Evolutionary conservation across 2,113 vertebrate species (phyloP).

Genomic region (Hemibagrus wyckioides): DNA sequence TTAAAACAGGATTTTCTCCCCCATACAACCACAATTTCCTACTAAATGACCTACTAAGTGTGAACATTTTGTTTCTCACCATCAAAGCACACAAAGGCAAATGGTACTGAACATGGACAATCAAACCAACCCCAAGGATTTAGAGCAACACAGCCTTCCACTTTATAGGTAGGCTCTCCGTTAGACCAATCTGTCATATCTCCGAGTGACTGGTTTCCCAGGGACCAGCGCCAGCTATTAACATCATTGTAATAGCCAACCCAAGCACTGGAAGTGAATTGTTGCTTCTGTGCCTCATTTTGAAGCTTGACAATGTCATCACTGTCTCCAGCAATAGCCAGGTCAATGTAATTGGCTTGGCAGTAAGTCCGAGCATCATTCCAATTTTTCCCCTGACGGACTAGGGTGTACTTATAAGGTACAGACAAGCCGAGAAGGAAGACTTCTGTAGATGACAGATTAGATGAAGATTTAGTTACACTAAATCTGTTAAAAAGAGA

Average conservation of each 20-base stretch:
- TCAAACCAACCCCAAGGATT: background rate
- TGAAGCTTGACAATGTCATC: background rate
- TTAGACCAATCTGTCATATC: background rate
- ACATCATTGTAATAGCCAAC: background rate
- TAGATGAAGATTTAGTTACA: background rate
- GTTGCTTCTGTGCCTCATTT: background rate
- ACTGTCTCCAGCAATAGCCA: background rate
- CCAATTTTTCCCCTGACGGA: background rate
- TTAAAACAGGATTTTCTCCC: background rate
- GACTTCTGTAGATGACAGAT: background rate
- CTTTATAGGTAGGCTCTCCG: background rate
- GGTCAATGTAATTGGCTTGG: background rate
- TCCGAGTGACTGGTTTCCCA: background rate
- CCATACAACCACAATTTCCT: background rate
- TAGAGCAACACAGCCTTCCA: background rate
- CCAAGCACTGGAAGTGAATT: background rate
- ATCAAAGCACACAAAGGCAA: background rate
- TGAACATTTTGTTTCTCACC: background rate
- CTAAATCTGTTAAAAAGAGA: too few species aligned
- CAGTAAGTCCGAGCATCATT: background rate
- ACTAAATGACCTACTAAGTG: background rate
- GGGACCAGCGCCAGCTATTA: background rate
- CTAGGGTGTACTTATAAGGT: background rate
- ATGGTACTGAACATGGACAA: accelerated
- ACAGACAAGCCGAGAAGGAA: background rate